phyloP scores from a whole-genome alignment of 2,113 vertebrate species.

The Xenopus borealis region DNA sequence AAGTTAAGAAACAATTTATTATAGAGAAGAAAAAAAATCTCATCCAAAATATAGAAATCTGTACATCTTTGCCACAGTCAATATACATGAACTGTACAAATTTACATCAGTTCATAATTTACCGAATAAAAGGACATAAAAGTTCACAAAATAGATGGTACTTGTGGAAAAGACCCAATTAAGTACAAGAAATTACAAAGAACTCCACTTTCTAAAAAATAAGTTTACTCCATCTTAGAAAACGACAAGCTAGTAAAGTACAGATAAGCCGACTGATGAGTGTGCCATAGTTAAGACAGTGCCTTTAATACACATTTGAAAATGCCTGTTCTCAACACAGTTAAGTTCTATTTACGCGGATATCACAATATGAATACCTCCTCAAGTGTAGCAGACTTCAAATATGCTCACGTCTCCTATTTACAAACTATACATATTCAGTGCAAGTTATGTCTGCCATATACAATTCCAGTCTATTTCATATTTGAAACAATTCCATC shows the following conservation, averaged over 20 bases:
- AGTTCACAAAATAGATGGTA: constrained; percentile 94
- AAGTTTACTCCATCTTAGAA: constrained; percentile 82
- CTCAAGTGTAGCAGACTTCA: constrained; percentile 66
- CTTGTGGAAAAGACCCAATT: constrained; percentile 84
- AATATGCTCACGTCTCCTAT: constrained; percentile 53
- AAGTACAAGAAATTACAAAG: constrained; percentile 85
- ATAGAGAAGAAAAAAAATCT: constrained; percentile 97
- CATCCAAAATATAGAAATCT: constrained; percentile 99
- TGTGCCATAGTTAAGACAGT: constrained; percentile 80
- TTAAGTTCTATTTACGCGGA: constrained; percentile 64
- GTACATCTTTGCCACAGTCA: constrained; percentile 99
- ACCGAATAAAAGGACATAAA: constrained; percentile 91
- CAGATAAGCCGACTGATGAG: constrained; percentile 79
- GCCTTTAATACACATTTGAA: constrained; percentile 72
- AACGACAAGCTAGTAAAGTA: constrained; percentile 84
- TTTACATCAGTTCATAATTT: constrained; percentile 99
- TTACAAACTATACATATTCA: constrained; percentile 76
- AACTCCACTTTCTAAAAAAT: constrained; percentile 85
- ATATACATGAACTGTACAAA: constrained; percentile 99
- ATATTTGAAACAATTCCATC: constrained; percentile 62
- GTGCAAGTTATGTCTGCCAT: constrained; percentile 75
- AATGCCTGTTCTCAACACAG: constrained; percentile 70
- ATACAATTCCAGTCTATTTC: constrained; percentile 70
- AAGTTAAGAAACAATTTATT: constrained; percentile 97
- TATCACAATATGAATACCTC: constrained; percentile 62